Evolutionary conservation across 1,140 invertebrate species (phyloP), one percentile per base, ranked within the genome.

Genomic region (Ostrea edulis): DNA sequence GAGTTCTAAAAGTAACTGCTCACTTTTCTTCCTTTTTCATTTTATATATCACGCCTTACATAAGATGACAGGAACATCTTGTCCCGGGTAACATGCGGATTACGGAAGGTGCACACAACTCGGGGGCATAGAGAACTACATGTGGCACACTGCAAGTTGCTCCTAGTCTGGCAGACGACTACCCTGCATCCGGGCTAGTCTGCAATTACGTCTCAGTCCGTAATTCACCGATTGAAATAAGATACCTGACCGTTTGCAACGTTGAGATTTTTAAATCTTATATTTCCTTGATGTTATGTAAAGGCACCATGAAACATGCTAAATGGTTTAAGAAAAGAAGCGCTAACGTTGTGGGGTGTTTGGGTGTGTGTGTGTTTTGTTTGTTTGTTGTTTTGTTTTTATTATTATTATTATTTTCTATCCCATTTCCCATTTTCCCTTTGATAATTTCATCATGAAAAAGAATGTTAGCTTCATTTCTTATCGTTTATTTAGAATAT

Each of bases 11-110:
- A 29, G 68, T 77, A 77, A 77, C 68, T 77, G 68, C 9, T 12
- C 29, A 35, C 12, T 29, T 29, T 77, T 12, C 14, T 12, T 25
- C 5, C 29, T 77, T 77, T 35, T 35, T 12, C 14, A 14, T 5
- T 77, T 29, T 77, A 77, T 77, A 77, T 77, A 77, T 25, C 29
- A 77, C 22, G 8, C 4, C 68, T 77, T 25, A 77, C 29, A 25
- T 77, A 77, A 77, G 12, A 77, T 77, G 68, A 14, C 68, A 35
- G 58, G 14, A 62, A 62, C 58, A 62, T 62, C 2, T 0, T n/a
- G 14, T 77, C 29, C 55, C 68, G 68, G 68, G 68, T 35, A 77
- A 77, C 68, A 77, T 77, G 68, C 29, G 5, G 68, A 77, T 77
- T 77, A 77, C 68, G 68, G 65, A 71, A 71, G 65, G 14, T 77